Conservation (phyloP, 35 echinoderm and acorn worm species). For the Apostichopus parvimensis region DNA sequence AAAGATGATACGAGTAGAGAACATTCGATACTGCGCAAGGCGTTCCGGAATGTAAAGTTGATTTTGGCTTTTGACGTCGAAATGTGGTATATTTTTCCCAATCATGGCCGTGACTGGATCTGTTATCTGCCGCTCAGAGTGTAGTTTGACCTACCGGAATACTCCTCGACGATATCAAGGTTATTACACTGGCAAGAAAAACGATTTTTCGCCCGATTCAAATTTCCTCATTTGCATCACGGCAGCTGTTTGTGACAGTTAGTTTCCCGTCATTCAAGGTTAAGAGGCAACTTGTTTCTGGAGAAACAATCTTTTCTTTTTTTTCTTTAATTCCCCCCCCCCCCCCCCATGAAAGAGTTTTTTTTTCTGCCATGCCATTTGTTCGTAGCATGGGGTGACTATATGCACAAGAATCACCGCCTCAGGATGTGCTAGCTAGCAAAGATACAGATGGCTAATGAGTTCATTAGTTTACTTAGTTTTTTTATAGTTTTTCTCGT, state of each 20-base stretch:
- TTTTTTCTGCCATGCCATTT: background rate
- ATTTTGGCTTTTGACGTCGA: too few relatives aligned
- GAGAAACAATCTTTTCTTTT: background rate
- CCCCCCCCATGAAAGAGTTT: background rate
- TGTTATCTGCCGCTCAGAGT: background rate
- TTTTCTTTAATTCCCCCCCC: too few relatives aligned
- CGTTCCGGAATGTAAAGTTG: too few relatives aligned
- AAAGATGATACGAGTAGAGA: background rate
- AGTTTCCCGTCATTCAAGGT: conserved; percentile 25
- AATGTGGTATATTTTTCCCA: background rate
- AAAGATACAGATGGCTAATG: conserved; percentile 15
- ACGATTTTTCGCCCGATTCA: conserved; percentile 38
- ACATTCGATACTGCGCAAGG: background rate
- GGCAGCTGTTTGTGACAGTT: conserved; percentile 25
- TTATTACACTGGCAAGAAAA: conserved; percentile 36
- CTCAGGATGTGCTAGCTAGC: background rate
- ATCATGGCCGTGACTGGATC: background rate
- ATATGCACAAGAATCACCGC: background rate
- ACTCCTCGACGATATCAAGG: conserved; percentile 33
- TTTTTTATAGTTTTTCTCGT: background rate
- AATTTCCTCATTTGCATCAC: conserved; percentile 48
- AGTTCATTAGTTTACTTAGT: background rate
- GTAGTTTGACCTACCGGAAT: background rate
- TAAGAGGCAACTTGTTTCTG: conserved; percentile 23
- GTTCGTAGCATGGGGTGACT: too few relatives aligned